A percentile compares a stretch with the other conserved stretches of the same genome.
Evolutionary conservation across 2,888 invertebrate genomes (phyloP).

Genomic region (Lottia scabra): DNA sequence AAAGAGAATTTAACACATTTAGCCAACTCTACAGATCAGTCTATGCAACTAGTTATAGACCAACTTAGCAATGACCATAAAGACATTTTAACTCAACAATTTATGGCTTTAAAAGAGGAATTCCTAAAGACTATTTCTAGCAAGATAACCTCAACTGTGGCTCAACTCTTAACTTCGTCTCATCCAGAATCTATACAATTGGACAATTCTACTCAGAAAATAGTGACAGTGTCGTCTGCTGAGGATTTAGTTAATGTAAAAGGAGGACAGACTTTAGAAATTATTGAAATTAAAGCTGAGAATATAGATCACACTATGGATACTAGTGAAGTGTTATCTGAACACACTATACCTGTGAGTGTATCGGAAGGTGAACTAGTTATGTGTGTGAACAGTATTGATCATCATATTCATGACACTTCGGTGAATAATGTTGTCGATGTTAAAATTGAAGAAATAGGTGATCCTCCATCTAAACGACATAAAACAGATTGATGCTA

Average conservation of each 20-base stretch:
- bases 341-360: neutral
- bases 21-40: neutral
- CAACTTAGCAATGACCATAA: neutral
- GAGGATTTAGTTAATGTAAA: neutral
- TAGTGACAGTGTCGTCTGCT: neutral
- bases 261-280: neutral
- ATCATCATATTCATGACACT: neutral
- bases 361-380: neutral
- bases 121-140: neutral
- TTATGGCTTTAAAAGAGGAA: neutral
- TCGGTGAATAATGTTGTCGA: neutral
- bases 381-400: neutral
- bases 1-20: neutral
- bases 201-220: neutral
- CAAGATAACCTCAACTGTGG: neutral
- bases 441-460: neutral
- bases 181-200: neutral
- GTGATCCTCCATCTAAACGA: neutral
- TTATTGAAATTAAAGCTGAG: neutral
- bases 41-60: neutral
- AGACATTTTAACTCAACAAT: conserved; percentile 1
- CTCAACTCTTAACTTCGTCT: neutral
- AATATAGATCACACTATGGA: neutral
- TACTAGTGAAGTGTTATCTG: neutral
- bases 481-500: neutral